These are phyloP conservation scores for Diaperis boleti DNA, from an alignment of 2,888 invertebrate genomes.

Conservation along the genomic window DNA sequence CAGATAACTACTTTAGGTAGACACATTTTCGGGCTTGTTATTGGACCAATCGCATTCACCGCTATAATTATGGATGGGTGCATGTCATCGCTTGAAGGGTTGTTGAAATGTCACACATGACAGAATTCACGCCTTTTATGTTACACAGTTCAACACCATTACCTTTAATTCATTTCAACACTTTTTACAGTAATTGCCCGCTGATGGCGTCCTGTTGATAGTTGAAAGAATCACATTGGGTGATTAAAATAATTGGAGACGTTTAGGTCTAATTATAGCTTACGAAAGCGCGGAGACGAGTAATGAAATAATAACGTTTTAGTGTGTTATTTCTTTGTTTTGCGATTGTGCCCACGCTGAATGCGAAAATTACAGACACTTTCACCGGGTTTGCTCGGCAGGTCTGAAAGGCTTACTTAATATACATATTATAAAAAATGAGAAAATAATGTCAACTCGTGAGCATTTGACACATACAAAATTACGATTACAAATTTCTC, in stretches of 20 bases:
- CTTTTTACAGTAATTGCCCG: conserved; percentile 5
- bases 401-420: no score
- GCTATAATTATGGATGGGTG: conserved; percentile 49
- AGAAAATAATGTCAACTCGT: no score
- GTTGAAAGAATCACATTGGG: background rate
- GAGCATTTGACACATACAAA: no score
- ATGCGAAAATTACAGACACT: background rate
- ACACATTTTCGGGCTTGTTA: conserved; percentile 44
- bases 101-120: conserved; percentile 45
- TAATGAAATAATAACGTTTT: background rate
- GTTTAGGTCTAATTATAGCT: background rate
- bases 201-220: background rate
- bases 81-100: conserved; percentile 44
- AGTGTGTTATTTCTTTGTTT: background rate
- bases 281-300: background rate
- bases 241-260: background rate
- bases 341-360: background rate
- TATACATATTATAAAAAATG: no score
- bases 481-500: no score
- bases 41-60: conserved; percentile 51
- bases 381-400: background rate
- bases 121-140: conserved; percentile 41
- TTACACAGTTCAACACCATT: conserved; percentile 23
- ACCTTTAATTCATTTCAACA: conserved; percentile 25
- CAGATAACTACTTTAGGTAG: conserved; percentile 43